Conservation (phyloP, 2,888 invertebrate genomes). For the Ophioninae sp. region DNA sequence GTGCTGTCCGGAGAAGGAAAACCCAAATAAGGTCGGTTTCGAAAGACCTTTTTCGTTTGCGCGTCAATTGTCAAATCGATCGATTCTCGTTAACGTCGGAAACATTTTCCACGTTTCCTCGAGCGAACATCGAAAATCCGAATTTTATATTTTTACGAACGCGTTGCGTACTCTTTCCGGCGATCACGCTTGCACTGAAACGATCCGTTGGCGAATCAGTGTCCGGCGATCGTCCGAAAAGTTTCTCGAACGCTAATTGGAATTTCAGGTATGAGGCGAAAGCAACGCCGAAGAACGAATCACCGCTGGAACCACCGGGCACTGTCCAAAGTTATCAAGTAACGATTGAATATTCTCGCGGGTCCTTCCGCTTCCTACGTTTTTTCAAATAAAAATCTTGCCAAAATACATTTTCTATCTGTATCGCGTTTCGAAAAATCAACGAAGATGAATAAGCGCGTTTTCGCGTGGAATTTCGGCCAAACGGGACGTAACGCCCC, state of each 20-base stretch:
- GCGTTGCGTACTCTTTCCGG: too few species aligned
- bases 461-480: background rate
- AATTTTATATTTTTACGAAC: background rate
- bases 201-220: background rate
- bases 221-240: background rate
- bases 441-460: background rate
- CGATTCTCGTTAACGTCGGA: too few species aligned
- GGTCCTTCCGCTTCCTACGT: background rate
- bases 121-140: background rate
- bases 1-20: slow-evolving; percentile 66
- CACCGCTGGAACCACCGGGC: too few species aligned
- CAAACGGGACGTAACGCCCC: background rate
- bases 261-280: slow-evolving; percentile 17
- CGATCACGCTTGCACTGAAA: too few species aligned
- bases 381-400: background rate
- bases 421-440: background rate
- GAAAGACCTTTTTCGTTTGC: background rate
- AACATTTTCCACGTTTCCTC: background rate
- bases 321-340: background rate
- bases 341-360: background rate
- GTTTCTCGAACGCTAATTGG: background rate
- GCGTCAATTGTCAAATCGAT: background rate
- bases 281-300: too few species aligned
- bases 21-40: slow-evolving; percentile 11
- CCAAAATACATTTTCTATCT: background rate